Conservation (phyloP, 2,113 vertebrate genomes). For the Dasyurus viverrinus region DNA sequence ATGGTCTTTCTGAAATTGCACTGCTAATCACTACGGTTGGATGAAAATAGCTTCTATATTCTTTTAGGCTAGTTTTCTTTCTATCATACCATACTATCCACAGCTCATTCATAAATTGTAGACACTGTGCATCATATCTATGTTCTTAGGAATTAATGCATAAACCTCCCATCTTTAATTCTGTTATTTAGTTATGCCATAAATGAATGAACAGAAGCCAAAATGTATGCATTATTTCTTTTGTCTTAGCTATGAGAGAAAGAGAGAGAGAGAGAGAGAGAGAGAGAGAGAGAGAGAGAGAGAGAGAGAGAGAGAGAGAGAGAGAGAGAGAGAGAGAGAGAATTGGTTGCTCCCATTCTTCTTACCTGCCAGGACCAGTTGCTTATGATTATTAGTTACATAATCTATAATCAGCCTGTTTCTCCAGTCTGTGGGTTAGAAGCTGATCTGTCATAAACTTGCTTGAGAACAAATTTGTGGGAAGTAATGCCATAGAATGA, state of each 20-base stretch:
- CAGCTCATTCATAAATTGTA: neutral
- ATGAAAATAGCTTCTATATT: neutral
- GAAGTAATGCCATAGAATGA: neutral
- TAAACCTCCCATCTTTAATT: neutral
- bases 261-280: too few relatives aligned
- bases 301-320: too few relatives aligned
- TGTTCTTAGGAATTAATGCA: neutral
- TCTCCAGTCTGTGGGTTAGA: neutral
- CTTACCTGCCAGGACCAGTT: neutral
- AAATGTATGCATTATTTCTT: neutral
- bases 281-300: too few relatives aligned
- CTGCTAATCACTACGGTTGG: neutral
- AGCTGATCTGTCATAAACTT: slow-evolving; percentile 5
- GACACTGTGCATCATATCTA: neutral
- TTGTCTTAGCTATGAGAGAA: neutral
- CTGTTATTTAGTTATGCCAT: neutral
- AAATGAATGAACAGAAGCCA: neutral
- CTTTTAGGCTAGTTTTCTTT: neutral
- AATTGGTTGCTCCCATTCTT: neutral
- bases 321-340: too few relatives aligned
- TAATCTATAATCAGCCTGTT: neutral
- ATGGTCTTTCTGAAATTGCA: neutral
- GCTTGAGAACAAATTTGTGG: neutral
- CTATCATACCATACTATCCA: neutral
- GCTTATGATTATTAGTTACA: neutral